These are phyloP conservation scores for Cydia amplana DNA, from an alignment of 1,140 invertebrate genomes.

Conservation along the genomic window DNA sequence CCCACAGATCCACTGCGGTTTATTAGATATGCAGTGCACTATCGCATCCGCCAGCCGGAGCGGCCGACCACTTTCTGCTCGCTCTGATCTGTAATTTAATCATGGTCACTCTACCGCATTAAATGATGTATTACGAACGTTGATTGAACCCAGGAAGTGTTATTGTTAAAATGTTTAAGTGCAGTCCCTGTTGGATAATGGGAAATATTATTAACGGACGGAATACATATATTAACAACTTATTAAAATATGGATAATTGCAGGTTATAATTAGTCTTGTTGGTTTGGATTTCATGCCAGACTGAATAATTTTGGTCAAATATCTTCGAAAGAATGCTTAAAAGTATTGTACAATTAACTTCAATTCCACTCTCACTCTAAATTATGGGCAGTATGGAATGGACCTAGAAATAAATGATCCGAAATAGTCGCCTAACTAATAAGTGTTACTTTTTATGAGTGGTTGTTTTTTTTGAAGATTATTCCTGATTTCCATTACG, in stretches of 20 bases:
- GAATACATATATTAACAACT: not conserved
- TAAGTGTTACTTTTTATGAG: no score
- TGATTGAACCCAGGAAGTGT: not conserved
- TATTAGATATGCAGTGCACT: slow-evolving; percentile 21
- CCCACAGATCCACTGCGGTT: slow-evolving; percentile 3
- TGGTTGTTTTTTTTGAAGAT: no score
- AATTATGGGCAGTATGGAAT: no score
- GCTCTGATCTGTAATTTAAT: slow-evolving; percentile 3
- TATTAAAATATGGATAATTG: not conserved
- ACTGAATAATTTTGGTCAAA: no score
- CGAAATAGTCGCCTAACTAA: no score
- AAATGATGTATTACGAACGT: not conserved
- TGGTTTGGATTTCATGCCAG: not conserved
- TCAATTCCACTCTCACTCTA: no score
- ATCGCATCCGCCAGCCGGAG: not conserved
- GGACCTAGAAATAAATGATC: no score
- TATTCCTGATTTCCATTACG: no score
- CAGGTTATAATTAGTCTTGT: not conserved
- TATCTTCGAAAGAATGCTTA: no score
- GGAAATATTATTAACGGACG: not conserved
- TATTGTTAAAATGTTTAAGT: slow-evolving; percentile 11
- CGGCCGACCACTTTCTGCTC: slow-evolving; percentile 13
- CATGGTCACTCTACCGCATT: slow-evolving; percentile 16
- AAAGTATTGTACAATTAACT: no score
- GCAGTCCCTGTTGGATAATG: not conserved